Evolutionary conservation across 2,113 vertebrate genomes (phyloP), one percentile per base, ranked within the genome.

Genomic region (Arothron firmamentum): DNA sequence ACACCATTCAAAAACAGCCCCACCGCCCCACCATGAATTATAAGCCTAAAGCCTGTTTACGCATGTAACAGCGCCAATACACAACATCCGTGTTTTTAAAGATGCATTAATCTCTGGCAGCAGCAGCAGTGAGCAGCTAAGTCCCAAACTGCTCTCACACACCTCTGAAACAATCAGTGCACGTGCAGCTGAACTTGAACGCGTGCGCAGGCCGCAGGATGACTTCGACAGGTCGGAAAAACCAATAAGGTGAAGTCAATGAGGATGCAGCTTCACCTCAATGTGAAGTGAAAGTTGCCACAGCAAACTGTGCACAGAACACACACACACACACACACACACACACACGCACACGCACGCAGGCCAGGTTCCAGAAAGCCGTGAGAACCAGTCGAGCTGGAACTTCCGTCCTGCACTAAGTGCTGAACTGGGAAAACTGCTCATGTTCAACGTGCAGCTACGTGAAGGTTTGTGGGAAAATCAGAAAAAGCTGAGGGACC

Each of bases 301-400:
- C 4, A 45, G 16, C 41, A 43, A 12, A 45, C 43, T 43, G 9
- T n/a, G n/a, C n/a, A n/a, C n/a, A n/a, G n/a, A 43, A 46, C 15
- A 6, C 45, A 45, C 43, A 45, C 43, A 45, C 13, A 45, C 14
- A 45, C 43, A 45, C 45, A 47, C 45, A 47, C 45, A 47, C 45
- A 47, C 45, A 17, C 45, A n/a, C 45, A 47, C 17, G 8, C 45
- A 47, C 43, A 45, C 43, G 13, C 43, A 45, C 43, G 13, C 43
- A 17, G 15, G n/a, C 45, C 31, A 54, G 56, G 57, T 10, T 25
- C 20, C 2, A 13, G 2, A 0, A 4, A 19, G 45, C 38, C 50
- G 56, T 69, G 48, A 77, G 67, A 87, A 90, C 82, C 81, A 80
- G 85, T 84, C 60, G 18, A 50, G 60, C 86, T 79, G 77, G 83